Evolutionary conservation across 1,140 invertebrate species (phyloP).

Genomic region (Hyles euphorbiae): DNA sequence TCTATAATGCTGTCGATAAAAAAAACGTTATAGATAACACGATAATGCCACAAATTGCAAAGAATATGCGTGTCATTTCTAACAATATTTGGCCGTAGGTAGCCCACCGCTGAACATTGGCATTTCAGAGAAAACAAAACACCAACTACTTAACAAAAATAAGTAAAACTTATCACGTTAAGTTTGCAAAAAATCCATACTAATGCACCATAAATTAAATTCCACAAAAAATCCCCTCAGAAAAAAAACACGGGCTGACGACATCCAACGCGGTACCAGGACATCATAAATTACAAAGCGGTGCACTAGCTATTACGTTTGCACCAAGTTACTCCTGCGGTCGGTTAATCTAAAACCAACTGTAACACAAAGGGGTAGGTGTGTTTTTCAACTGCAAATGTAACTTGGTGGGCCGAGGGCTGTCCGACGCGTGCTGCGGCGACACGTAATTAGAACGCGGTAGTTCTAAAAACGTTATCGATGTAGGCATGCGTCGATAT

Average conservation of each 20-base stretch:
- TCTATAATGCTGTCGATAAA: no score
- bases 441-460: constrained; percentile 22
- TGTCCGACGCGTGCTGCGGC: constrained; percentile 10
- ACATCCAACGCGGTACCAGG: constrained; percentile 47
- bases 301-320: constrained; percentile 18
- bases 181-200: no score
- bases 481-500: no score
- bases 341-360: constrained; percentile 21
- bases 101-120: no score
- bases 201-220: no score
- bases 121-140: no score
- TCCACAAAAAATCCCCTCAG: constrained; percentile 27
- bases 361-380: background rate
- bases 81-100: no score
- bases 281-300: constrained; percentile 54
- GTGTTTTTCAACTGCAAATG: background rate
- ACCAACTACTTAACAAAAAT: no score
- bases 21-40: no score
- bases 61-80: no score
- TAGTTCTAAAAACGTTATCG: constrained; percentile 3
- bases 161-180: no score
- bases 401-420: constrained; percentile 2
- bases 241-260: constrained; percentile 21
- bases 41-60: no score
- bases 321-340: constrained; percentile 14